Evolutionary conservation across 2,888 invertebrate genomes (phyloP).

Genomic region (Clitarchus hookeri): DNA sequence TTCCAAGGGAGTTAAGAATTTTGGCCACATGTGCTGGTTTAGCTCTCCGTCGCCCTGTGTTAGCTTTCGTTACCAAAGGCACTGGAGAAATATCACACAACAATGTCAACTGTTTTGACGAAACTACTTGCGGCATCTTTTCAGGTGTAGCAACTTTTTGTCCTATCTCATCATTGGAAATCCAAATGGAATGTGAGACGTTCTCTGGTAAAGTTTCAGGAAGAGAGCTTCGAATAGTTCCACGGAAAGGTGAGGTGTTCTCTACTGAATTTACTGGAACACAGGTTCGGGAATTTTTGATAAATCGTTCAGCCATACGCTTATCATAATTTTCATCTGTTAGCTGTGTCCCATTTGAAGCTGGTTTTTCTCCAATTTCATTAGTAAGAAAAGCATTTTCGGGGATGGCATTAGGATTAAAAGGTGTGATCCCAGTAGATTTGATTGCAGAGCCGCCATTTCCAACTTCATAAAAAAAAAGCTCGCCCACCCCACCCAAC

Average conservation of each 20-base stretch:
- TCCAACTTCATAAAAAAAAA: too few relatives aligned
- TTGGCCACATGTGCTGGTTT: not conserved
- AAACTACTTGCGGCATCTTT: not conserved
- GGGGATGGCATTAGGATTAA: not conserved
- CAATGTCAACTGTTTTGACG: not conserved
- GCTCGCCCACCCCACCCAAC: too few relatives aligned
- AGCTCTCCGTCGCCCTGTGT: not conserved
- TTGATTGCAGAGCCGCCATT: not conserved
- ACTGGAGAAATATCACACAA: not conserved
- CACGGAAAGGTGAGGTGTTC: not conserved
- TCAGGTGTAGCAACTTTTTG: not conserved
- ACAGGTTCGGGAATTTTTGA: not conserved
- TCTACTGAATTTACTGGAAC: not conserved
- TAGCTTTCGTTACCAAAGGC: not conserved
- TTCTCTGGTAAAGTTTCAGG: not conserved
- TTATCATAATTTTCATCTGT: not conserved
- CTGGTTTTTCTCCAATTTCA: not conserved
- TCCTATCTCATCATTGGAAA: not conserved
- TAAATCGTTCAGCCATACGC: not conserved
- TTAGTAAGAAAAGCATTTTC: not conserved
- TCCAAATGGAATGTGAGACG: not conserved
- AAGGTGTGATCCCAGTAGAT: not conserved
- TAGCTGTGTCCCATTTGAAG: not conserved
- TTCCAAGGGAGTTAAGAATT: not conserved
- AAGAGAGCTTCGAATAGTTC: not conserved